These are phyloP conservation scores for Falco berigora DNA, from an alignment of 2,797 vertebrate species.

Conservation along the genomic window DNA sequence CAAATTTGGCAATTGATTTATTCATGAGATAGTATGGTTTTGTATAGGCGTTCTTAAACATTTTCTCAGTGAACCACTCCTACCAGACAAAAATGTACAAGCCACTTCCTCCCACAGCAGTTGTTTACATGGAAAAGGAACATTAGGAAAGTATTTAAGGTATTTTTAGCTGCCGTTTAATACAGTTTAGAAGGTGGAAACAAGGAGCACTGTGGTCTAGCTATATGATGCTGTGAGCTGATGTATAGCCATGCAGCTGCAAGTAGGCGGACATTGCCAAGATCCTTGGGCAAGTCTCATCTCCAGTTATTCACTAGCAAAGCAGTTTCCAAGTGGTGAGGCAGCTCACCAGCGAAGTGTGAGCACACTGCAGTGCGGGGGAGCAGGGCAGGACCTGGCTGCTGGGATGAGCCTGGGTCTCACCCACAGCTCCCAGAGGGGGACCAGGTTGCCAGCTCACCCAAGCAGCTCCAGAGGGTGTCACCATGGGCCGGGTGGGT, in stretches of 20 bases:
- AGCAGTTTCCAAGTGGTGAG: not conserved
- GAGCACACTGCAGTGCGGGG: not conserved
- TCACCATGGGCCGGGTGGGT: not conserved
- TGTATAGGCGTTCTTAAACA: not conserved
- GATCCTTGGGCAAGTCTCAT: not conserved
- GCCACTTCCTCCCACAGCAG: slow-evolving; percentile 43
- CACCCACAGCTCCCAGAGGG: not conserved
- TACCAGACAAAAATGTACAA: slow-evolving; percentile 39
- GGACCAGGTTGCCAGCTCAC: accelerated
- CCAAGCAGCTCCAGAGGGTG: not conserved
- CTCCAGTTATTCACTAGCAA: not conserved
- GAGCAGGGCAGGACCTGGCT: not conserved
- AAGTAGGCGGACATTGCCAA: not conserved
- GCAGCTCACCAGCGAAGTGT: not conserved
- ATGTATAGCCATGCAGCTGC: slow-evolving; percentile 30
- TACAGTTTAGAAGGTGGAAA: slow-evolving; percentile 5
- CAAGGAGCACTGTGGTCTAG: slow-evolving; percentile 3
- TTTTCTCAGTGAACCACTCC: slow-evolving; percentile 9
- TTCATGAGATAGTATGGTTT: not conserved
- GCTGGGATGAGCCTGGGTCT: not conserved
- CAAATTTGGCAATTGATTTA: not conserved
- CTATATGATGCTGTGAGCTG: slow-evolving; percentile 19
- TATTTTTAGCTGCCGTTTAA: slow-evolving; percentile 44
- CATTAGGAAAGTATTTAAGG: slow-evolving; percentile 43
- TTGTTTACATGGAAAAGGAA: slow-evolving; percentile 26